A percentile compares a stretch with the other conserved stretches of the same genome.
These are phyloP conservation scores for Sepioteuthis lessoniana DNA, from an alignment of 2,888 invertebrate genomes.

Conservation along the genomic window DNA sequence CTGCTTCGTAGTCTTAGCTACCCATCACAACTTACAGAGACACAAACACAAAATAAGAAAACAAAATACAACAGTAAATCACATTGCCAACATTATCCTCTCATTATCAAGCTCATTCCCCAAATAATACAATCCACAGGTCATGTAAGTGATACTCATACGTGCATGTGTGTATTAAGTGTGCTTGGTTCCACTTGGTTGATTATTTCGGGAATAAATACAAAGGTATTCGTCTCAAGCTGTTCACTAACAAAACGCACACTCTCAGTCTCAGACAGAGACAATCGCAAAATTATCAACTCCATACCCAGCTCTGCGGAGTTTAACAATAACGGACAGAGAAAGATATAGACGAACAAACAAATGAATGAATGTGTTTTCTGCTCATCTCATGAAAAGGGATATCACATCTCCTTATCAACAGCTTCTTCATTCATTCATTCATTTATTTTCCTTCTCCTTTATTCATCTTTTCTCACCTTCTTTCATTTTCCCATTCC, in stretches of 20 bases:
- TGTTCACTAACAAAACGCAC: neutral
- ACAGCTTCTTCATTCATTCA: neutral
- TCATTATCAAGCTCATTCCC: neutral
- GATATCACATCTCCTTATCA: neutral
- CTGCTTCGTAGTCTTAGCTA: neutral
- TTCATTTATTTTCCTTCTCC: neutral
- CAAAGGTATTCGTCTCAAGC: neutral
- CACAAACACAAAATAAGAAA: neutral
- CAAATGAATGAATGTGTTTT: neutral
- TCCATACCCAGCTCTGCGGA: neutral
- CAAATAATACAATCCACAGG: neutral
- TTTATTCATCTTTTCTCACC: neutral
- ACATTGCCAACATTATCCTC: neutral
- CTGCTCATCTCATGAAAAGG: neutral
- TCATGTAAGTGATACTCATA: neutral
- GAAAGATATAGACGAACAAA: neutral
- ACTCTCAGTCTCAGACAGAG: neutral
- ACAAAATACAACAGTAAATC: neutral
- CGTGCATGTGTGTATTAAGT: neutral
- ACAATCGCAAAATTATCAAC: neutral
- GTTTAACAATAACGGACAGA: neutral
- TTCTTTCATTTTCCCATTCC: neutral
- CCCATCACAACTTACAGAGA: neutral
- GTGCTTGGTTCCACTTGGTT: neutral
- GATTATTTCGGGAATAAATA: neutral